Conservation (phyloP, 2,888 invertebrate genomes). For the Meliscaeva auricollis region DNA sequence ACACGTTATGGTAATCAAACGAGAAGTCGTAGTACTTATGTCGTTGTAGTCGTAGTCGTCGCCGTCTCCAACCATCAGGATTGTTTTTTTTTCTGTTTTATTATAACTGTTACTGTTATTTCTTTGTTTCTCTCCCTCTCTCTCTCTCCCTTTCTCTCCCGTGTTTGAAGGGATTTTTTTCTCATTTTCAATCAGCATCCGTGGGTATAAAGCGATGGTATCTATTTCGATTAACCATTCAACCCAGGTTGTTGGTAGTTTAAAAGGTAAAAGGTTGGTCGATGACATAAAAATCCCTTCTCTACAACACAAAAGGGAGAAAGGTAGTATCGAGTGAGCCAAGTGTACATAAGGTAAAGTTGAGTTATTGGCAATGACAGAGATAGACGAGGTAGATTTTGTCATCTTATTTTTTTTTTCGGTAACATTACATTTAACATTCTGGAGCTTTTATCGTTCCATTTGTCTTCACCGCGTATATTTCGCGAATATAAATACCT, state of each 20-base stretch:
- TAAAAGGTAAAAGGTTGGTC: slow-evolving; percentile 14
- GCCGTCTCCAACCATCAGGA: slow-evolving; percentile 17
- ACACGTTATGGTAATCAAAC: slow-evolving; percentile 70
- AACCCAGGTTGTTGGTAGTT: neutral
- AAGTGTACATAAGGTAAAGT: slow-evolving; percentile 43
- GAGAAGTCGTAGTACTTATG: slow-evolving; percentile 22
- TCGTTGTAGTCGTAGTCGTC: neutral
- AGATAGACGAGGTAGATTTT: slow-evolving; percentile 22
- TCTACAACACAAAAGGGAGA: neutral
- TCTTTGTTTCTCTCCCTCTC: neutral
- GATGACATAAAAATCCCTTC: slow-evolving; percentile 3
- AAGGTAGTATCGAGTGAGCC: neutral
- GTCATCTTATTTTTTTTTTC: slow-evolving; percentile 8
- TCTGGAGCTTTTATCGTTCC: neutral
- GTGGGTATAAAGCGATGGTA: neutral
- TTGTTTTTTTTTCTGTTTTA: slow-evolving; percentile 39
- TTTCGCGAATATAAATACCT: neutral
- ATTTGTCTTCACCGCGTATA: slow-evolving; percentile 20
- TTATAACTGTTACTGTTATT: neutral
- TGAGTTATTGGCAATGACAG: slow-evolving; percentile 63
- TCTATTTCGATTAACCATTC: slow-evolving; percentile 40
- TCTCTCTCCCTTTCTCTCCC: neutral
- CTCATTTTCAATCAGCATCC: slow-evolving; percentile 36
- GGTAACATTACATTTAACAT: no score
- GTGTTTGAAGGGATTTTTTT: neutral